These are phyloP conservation scores for Fragum whitleyi DNA, from an alignment of 2,888 invertebrate genomes.

Conservation along the genomic window DNA sequence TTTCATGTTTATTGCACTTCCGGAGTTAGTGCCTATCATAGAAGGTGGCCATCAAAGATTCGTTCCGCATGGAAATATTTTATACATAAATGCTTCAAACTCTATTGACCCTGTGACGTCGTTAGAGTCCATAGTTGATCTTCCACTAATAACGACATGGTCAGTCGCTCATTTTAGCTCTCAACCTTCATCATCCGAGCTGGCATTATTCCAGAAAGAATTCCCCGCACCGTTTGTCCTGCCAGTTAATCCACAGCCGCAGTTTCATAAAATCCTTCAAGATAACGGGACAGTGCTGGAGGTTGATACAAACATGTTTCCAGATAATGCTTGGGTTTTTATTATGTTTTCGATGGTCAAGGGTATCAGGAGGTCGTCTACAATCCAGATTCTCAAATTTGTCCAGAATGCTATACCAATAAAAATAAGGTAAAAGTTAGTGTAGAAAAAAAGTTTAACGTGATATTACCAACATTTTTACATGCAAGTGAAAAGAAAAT, in stretches of 20 bases:
- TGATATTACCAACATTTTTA: no score
- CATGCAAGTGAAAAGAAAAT: no score
- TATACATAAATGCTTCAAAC: slow-evolving; percentile 37
- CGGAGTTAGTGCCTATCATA: slow-evolving; percentile 49
- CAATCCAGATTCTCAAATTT: neutral
- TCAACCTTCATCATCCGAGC: neutral
- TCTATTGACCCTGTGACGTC: slow-evolving; percentile 37
- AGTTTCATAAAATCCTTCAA: neutral
- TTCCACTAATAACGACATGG: slow-evolving; percentile 34
- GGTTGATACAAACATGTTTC: neutral
- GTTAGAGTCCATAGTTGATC: slow-evolving; percentile 6
- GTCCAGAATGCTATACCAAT: neutral
- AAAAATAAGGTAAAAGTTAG: neutral
- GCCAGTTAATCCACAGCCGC: neutral
- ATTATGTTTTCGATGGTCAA: neutral
- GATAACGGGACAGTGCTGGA: slow-evolving; percentile 12
- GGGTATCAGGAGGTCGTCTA: neutral
- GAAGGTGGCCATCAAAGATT: slow-evolving; percentile 38
- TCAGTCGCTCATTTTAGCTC: slow-evolving; percentile 8
- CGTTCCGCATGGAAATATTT: slow-evolving; percentile 29
- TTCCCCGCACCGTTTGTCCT: neutral
- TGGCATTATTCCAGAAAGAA: neutral
- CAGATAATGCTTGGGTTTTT: neutral
- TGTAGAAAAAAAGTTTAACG: neutral
- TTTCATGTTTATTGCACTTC: slow-evolving; percentile 36